Conservation (phyloP, 2,113 vertebrate species). For the Platichthys flesus region DNA sequence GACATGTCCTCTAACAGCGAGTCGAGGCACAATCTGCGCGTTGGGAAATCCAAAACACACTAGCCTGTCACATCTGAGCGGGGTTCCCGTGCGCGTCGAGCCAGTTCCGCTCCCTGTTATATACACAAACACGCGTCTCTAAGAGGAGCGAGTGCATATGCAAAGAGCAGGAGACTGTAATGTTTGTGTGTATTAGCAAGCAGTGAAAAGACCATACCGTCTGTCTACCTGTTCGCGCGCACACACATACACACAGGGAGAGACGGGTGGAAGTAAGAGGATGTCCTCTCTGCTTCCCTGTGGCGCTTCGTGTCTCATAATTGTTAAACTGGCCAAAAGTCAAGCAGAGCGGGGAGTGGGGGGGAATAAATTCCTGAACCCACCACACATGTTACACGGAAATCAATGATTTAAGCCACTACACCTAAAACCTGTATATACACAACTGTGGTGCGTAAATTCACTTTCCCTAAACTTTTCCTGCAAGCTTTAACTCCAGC, state of each 20-base stretch:
- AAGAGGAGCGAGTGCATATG: neutral
- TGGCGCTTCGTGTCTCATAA: too few species aligned
- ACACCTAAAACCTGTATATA: neutral
- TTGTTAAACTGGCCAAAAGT: conserved; percentile 13
- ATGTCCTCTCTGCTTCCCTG: neutral
- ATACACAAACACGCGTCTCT: conserved; percentile 32
- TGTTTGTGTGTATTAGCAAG: conserved; percentile 21
- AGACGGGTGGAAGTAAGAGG: neutral
- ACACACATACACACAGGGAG: neutral
- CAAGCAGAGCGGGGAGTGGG: neutral
- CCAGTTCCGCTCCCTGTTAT: neutral
- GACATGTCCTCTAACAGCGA: conserved; percentile 41
- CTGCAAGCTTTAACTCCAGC: neutral
- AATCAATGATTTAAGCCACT: conserved; percentile 16
- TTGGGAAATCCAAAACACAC: conserved; percentile 10
- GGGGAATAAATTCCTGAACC: neutral
- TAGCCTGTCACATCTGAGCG: neutral
- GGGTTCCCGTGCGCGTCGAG: conserved; percentile 24
- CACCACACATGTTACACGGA: neutral
- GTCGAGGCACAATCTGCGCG: conserved; percentile 34
- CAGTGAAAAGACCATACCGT: conserved; percentile 48
- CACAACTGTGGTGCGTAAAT: neutral
- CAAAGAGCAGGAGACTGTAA: conserved; percentile 16
- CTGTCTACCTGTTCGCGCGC: conserved; percentile 55
- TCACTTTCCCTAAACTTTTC: conserved; percentile 24